phyloP scores from a whole-genome alignment of 1,140 invertebrate species.

The Oncopodura yosiiana region DNA sequence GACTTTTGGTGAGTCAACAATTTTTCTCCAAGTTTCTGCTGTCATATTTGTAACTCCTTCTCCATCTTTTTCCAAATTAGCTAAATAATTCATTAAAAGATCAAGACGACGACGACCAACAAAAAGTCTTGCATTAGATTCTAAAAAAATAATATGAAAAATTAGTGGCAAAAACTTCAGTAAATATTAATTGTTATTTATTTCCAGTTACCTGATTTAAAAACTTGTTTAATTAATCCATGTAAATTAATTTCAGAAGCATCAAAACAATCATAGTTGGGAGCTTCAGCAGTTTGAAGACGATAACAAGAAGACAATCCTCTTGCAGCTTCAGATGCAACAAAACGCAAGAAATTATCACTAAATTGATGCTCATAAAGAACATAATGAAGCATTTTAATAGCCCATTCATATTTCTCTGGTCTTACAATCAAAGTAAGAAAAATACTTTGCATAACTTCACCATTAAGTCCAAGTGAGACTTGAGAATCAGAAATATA shows the following conservation, averaged over 20 bases:
- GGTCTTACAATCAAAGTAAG: slow-evolving; percentile 37
- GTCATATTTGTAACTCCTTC: background rate
- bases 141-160: slow-evolving; percentile 5
- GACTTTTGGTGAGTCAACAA: slow-evolving; percentile 45
- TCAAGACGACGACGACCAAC: slow-evolving; percentile 32
- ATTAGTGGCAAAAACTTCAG: slow-evolving; percentile 4
- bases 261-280: slow-evolving; percentile 33
- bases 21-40: slow-evolving; percentile 21
- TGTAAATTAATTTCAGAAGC: slow-evolving; percentile 32
- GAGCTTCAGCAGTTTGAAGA: slow-evolving; percentile 29
- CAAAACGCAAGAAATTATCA: slow-evolving; percentile 60
- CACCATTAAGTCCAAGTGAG: slow-evolving; percentile 31
- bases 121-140: slow-evolving; percentile 32
- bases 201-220: slow-evolving; percentile 17
- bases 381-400: slow-evolving; percentile 66
- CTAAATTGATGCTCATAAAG: slow-evolving; percentile 60
- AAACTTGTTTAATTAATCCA: slow-evolving; percentile 24
- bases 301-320: slow-evolving; percentile 28
- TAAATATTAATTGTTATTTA: background rate
- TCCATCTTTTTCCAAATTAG: slow-evolving; percentile 14
- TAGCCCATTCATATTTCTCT: slow-evolving; percentile 60
- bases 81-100: slow-evolving; percentile 26
- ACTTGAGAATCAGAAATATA: slow-evolving; percentile 32
- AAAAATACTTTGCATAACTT: slow-evolving; percentile 33
- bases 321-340: slow-evolving; percentile 53